Conservation (phyloP, 1,140 invertebrate genomes). For the Choristoneura fumiferana region DNA sequence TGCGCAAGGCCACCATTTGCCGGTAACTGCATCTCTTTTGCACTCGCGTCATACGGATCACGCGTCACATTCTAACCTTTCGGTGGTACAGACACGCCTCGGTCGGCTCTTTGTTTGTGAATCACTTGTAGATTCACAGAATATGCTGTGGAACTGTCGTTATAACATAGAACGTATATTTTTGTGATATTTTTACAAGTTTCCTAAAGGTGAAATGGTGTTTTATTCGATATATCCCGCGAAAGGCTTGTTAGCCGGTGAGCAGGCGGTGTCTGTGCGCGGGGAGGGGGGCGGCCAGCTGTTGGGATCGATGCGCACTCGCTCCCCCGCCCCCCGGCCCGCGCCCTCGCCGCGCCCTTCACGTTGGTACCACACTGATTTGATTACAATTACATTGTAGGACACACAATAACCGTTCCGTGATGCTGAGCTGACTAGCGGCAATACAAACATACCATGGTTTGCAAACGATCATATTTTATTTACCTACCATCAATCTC, state of each 20-base stretch:
- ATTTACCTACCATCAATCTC: too few relatives aligned
- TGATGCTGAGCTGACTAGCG: too few relatives aligned
- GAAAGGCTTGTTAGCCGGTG: not conserved
- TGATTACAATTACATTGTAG: too few relatives aligned
- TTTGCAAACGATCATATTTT: too few relatives aligned
- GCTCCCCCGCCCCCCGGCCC: not conserved
- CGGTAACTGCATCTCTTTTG: conserved; percentile 4
- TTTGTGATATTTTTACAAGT: not conserved
- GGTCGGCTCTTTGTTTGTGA: not conserved
- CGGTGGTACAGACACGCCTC: conserved; percentile 1
- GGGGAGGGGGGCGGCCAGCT: not conserved
- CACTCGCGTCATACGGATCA: not conserved
- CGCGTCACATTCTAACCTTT: not conserved
- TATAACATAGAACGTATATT: too few relatives aligned
- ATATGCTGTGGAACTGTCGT: not conserved
- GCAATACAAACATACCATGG: too few relatives aligned
- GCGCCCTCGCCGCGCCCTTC: not conserved
- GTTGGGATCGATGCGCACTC: conserved; percentile 1
- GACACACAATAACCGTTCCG: too few relatives aligned
- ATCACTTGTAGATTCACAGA: not conserved
- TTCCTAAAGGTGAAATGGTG: not conserved
- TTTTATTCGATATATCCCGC: not conserved
- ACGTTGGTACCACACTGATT: not conserved
- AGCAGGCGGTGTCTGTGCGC: not conserved
- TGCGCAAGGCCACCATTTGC: conserved; percentile 5